phyloP scores from a whole-genome alignment of 2,888 invertebrate species.

The Hypolimnas misippus region DNA sequence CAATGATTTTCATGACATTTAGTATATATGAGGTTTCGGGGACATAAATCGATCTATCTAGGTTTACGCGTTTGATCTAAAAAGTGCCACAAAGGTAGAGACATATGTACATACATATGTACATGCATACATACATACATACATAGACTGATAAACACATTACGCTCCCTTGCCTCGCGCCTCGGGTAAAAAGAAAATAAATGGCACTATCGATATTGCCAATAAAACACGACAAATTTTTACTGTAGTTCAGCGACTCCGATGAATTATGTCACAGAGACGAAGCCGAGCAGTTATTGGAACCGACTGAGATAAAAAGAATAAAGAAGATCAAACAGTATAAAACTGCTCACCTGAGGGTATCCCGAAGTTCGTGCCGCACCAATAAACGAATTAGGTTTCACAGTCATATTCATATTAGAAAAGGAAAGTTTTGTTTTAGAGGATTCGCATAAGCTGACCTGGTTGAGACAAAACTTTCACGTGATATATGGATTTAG shows the following conservation, averaged over 20 bases:
- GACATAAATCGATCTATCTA: too few relatives aligned
- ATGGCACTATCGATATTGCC: background rate
- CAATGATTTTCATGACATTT: too few relatives aligned
- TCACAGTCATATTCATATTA: background rate
- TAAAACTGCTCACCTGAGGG: background rate
- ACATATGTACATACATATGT: too few relatives aligned
- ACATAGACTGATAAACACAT: too few relatives aligned
- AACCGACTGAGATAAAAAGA: background rate
- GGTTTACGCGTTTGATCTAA: too few relatives aligned
- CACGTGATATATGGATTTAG: background rate
- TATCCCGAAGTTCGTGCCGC: background rate
- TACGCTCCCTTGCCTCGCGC: too few relatives aligned
- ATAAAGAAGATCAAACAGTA: background rate
- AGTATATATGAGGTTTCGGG: too few relatives aligned
- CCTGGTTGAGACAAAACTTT: background rate
- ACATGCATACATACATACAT: too few relatives aligned
- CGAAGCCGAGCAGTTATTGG: background rate
- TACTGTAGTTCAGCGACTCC: background rate
- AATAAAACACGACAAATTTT: background rate
- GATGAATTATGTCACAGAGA: background rate
- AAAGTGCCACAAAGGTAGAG: too few relatives aligned
- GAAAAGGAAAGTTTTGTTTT: background rate
- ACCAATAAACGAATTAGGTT: background rate
- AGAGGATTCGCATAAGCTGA: background rate
- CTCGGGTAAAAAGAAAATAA: too few relatives aligned